Conservation (phyloP, 2,113 vertebrate species). For the Xiphophorus couchianus region DNA sequence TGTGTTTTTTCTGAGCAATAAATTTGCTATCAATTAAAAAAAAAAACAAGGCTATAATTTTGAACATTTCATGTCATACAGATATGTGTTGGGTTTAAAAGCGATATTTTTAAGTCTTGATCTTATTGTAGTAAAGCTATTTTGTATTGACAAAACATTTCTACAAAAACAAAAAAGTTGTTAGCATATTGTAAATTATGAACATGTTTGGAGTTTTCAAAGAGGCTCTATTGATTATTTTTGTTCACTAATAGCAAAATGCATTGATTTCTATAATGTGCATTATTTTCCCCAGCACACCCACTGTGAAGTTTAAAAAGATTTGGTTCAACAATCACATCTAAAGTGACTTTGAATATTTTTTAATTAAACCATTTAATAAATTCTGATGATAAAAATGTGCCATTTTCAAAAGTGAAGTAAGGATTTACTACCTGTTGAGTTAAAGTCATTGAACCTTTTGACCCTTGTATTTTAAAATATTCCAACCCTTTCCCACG, state of each 20-base stretch:
- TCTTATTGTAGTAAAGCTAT: too few relatives aligned
- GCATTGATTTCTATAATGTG: neutral
- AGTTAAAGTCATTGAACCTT: constrained; percentile 21
- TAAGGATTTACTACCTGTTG: constrained; percentile 1
- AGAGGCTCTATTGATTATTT: neutral
- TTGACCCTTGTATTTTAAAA: constrained; percentile 27
- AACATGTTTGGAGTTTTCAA: constrained; percentile 6
- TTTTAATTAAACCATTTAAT: constrained; percentile 25
- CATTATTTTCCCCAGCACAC: neutral
- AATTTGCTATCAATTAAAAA: too few relatives aligned
- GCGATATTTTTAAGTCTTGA: too few relatives aligned
- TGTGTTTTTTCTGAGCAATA: too few relatives aligned
- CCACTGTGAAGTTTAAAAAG: too few relatives aligned
- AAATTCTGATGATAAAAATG: neutral
- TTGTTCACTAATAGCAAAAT: neutral
- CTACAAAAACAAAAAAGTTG: too few relatives aligned
- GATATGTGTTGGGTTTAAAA: too few relatives aligned
- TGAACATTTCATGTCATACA: too few relatives aligned
- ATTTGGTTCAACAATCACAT: neutral
- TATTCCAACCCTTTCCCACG: constrained; percentile 3
- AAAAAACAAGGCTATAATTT: too few relatives aligned
- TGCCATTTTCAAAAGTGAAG: constrained; percentile 17
- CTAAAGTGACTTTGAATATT: neutral
- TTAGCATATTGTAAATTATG: neutral
- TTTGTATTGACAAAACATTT: too few relatives aligned